phyloP scores from a whole-genome alignment of 2,888 invertebrate genomes.

The Cotesia congregata region DNA sequence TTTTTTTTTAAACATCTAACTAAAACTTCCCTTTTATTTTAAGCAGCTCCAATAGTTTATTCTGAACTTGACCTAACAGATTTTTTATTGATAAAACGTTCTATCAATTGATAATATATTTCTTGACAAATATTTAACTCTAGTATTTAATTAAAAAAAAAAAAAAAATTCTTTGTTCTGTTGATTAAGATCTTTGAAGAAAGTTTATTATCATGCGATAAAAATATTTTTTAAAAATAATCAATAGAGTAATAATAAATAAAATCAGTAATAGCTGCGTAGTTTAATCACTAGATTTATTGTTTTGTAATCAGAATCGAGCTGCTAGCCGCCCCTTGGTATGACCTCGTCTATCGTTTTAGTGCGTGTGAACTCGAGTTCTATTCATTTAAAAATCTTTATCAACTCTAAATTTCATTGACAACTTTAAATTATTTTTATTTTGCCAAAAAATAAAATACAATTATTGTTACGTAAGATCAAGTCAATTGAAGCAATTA shows the following conservation, averaged over 20 bases:
- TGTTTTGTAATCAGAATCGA: constrained; percentile 27
- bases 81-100: not conserved
- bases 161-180: no score
- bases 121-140: not conserved
- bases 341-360: constrained; percentile 1
- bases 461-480: not conserved
- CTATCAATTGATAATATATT: no score
- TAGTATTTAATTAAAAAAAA: not conserved
- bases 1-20: not conserved
- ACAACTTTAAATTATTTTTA: not conserved
- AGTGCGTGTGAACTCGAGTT: constrained; percentile 13
- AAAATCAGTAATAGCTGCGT: not conserved
- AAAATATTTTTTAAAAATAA: not conserved
- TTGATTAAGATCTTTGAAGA: no score
- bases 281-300: constrained; percentile 23
- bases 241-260: not conserved
- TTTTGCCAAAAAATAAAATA: not conserved
- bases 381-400: not conserved
- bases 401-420: not conserved
- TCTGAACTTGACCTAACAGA: not conserved
- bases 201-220: no score
- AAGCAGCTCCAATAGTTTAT: not conserved
- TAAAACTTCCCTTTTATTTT: not conserved
- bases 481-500: not conserved
- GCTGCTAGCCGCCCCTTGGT: not conserved